Evolutionary conservation across 2,888 invertebrate genomes (phyloP).

Genomic region (Busseola fusca): DNA sequence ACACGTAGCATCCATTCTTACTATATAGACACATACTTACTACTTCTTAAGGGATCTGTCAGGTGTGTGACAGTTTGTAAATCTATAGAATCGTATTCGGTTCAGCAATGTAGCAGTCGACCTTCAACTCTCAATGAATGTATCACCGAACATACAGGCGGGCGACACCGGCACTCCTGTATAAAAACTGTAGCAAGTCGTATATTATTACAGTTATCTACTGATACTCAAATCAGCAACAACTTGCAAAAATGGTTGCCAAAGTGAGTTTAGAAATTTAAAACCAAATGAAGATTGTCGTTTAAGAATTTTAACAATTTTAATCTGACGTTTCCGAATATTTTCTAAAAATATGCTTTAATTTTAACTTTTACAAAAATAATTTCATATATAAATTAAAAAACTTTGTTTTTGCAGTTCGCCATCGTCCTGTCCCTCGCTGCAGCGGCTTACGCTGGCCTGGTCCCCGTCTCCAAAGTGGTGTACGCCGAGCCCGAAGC

Average conservation of each 20-base stretch:
- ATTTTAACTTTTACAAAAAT: no score
- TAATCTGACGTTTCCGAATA: neutral
- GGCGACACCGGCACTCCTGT: conserved; percentile 55
- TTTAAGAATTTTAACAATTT: neutral
- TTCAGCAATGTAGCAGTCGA: conserved; percentile 25
- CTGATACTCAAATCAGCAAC: conserved; percentile 73
- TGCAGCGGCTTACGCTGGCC: conserved; percentile 70
- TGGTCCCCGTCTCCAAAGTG: conserved; percentile 72
- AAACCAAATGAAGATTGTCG: neutral
- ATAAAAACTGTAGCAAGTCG: neutral
- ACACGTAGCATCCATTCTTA: neutral
- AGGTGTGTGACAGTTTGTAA: conserved; percentile 11
- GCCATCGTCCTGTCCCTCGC: conserved; percentile 76
- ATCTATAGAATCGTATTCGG: conserved; percentile 14
- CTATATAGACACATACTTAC: neutral
- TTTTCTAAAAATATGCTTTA: no score
- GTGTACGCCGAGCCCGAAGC: conserved; percentile 78
- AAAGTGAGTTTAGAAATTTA: conserved; percentile 70
- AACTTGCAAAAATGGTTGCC: conserved; percentile 74
- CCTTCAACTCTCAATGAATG: conserved; percentile 58
- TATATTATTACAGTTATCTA: conserved; percentile 32
- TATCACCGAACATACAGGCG: conserved; percentile 58
- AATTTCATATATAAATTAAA: neutral
- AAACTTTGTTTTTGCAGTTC: conserved; percentile 64
- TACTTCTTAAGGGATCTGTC: no score